Evolutionary conservation across 2,888 invertebrate genomes (phyloP).

Genomic region (Thalpophila matura): DNA sequence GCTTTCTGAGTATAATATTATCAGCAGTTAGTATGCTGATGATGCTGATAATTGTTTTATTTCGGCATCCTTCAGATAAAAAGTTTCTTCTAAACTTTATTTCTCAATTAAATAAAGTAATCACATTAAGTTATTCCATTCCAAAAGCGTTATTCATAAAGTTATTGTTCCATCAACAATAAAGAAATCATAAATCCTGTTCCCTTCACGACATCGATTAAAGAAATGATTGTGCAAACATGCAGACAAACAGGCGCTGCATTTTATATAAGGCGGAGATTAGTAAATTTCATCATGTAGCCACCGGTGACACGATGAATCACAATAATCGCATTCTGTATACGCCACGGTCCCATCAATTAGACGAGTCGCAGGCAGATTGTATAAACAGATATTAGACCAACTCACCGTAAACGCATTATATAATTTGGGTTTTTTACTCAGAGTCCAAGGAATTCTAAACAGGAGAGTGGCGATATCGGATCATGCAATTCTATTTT

Average conservation of each 20-base stretch:
- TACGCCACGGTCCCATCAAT: constrained; percentile 72
- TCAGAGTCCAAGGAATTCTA: constrained; percentile 58
- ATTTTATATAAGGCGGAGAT: constrained; percentile 62
- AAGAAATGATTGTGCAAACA: constrained; percentile 64
- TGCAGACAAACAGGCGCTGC: constrained; percentile 57
- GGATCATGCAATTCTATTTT: constrained; percentile 56
- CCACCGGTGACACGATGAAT: constrained; percentile 61
- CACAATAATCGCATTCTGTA: constrained; percentile 68
- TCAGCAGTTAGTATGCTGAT: too few species aligned
- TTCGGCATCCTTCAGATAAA: constrained; percentile 10
- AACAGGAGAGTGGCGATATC: constrained; percentile 56
- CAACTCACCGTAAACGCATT: constrained; percentile 67
- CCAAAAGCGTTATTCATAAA: constrained; percentile 34
- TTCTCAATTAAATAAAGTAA: constrained; percentile 12
- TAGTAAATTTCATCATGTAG: constrained; percentile 64
- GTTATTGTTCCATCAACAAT: constrained; percentile 51
- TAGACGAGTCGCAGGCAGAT: constrained; percentile 69
- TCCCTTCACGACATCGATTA: constrained; percentile 64
- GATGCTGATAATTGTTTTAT: too few species aligned
- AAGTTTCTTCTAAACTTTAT: constrained; percentile 7
- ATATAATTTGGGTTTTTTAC: constrained; percentile 72
- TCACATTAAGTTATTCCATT: constrained; percentile 47
- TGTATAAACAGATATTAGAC: constrained; percentile 71
- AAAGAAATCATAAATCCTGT: constrained; percentile 61
- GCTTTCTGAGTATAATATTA: not conserved